Evolutionary conservation across 2,797 vertebrate species (phyloP).

Genomic region (Hypotaenidia philippensis): DNA sequence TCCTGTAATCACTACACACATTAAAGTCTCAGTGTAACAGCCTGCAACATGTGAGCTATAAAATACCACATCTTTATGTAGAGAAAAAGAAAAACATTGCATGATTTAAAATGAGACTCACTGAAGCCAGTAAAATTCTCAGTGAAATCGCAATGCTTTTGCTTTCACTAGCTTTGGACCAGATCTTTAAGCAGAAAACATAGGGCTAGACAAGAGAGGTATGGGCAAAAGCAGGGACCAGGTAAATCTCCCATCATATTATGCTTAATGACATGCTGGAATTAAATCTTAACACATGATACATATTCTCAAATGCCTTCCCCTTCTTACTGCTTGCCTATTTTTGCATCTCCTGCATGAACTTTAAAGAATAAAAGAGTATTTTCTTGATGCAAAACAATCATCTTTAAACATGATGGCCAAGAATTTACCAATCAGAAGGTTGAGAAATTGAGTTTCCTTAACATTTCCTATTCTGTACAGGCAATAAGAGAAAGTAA

Average conservation of each 20-base stretch:
- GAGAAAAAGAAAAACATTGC: not conserved
- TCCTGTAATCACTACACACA: not conserved
- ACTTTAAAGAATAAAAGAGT: not conserved
- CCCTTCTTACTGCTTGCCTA: not conserved
- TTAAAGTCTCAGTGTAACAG: not conserved
- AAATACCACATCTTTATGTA: not conserved
- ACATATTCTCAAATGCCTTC: not conserved
- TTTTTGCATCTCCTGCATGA: not conserved
- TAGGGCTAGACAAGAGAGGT: not conserved
- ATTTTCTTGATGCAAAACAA: not conserved
- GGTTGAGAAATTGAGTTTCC: conserved; percentile 42
- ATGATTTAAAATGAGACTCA: not conserved
- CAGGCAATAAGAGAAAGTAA: conserved; percentile 11
- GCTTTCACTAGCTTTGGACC: not conserved
- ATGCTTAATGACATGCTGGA: not conserved
- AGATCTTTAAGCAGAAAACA: not conserved
- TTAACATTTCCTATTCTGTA: not conserved
- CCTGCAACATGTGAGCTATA: not conserved
- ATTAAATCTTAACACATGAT: not conserved
- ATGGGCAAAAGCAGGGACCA: not conserved
- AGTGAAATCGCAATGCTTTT: not conserved
- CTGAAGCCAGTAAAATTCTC: not conserved
- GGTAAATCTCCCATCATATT: not conserved
- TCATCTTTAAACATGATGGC: not conserved
- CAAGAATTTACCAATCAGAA: conserved; percentile 21